Evolutionary conservation across 2,113 vertebrate species (phyloP).

Genomic region (Apodemus sylvaticus): DNA sequence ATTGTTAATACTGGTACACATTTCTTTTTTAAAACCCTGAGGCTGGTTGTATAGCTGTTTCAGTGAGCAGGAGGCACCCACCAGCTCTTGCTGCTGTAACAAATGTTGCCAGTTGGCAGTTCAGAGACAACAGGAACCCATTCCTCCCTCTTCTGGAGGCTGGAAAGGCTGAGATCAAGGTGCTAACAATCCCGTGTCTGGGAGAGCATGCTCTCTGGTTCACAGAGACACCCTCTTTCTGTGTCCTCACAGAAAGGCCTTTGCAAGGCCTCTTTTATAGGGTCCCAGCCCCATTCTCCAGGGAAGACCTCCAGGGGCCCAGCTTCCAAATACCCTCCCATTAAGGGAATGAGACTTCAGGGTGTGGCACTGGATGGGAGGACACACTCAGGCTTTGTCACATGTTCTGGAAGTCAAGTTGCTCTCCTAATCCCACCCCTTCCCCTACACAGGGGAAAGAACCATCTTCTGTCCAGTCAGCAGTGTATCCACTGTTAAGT

Average conservation of each 20-base stretch:
- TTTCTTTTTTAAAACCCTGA: not conserved
- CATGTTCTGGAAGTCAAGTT: not conserved
- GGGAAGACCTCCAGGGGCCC: not conserved
- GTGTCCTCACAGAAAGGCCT: not conserved
- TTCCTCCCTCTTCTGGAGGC: not conserved
- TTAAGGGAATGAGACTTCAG: not conserved
- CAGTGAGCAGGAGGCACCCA: not conserved
- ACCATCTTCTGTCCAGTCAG: not conserved
- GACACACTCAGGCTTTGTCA: not conserved
- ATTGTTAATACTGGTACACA: not conserved
- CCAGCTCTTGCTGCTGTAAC: not conserved
- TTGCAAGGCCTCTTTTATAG: not conserved
- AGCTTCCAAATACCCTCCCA: not conserved
- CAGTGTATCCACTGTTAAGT: not conserved
- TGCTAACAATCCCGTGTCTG: not conserved
- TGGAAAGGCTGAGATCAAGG: not conserved
- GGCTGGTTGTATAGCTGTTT: not conserved
- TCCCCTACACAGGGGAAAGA: not conserved
- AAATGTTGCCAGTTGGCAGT: not conserved
- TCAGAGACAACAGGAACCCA: not conserved
- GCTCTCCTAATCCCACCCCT: not conserved
- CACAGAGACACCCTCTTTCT: not conserved
- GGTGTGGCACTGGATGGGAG: not conserved
- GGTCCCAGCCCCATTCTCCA: not conserved
- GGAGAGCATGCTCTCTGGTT: not conserved